phyloP scores from a whole-genome alignment of 2,888 invertebrate genomes.

The Phasia obesa region DNA sequence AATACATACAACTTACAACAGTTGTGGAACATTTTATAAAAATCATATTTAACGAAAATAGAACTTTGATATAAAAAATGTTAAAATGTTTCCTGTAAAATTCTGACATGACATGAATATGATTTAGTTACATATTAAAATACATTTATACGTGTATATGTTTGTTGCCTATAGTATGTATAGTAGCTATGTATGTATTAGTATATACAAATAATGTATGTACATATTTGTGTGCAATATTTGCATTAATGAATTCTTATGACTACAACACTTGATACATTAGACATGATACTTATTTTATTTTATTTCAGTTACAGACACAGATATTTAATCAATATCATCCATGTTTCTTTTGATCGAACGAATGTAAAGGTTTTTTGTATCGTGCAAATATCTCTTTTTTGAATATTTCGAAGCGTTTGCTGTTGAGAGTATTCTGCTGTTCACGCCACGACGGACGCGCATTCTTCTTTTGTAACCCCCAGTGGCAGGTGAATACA shows the following conservation, averaged over 20 bases:
- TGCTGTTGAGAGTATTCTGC: conserved; percentile 91
- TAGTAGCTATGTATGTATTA: neutral
- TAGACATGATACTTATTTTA: neutral
- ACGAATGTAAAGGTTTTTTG: conserved; percentile 72
- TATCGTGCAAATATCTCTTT: conserved; percentile 91
- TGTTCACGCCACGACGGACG: conserved; percentile 93
- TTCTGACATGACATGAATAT: no score
- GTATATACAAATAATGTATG: neutral
- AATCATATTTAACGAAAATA: no score
- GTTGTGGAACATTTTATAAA: no score
- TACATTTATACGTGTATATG: no score
- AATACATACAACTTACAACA: no score
- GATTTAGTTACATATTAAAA: no score
- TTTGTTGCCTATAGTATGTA: no score
- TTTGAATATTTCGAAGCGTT: conserved; percentile 92
- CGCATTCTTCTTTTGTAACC: conserved; percentile 89
- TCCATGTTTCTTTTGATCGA: conserved; percentile 54
- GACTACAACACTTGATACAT: neutral
- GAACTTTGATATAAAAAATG: no score
- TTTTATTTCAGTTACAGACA: neutral
- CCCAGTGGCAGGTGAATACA: conserved; percentile 95
- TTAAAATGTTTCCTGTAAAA: no score
- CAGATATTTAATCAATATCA: conserved; percentile 65
- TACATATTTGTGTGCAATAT: neutral
- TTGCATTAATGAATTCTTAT: neutral